These are phyloP conservation scores for Nothoprocta pentlandii DNA, from an alignment of 2,113 vertebrate genomes.

Conservation along the genomic window DNA sequence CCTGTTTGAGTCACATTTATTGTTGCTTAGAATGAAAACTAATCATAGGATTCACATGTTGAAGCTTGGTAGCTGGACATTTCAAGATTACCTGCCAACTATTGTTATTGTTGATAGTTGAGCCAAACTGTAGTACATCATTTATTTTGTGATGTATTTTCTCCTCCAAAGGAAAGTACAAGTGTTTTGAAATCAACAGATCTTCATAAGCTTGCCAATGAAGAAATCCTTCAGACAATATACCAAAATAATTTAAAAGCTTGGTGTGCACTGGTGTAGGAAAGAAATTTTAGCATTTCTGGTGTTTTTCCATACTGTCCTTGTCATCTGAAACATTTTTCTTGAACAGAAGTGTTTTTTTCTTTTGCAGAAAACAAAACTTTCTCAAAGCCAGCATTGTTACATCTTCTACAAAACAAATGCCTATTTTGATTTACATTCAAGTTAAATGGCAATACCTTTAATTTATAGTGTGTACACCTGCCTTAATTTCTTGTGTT, in stretches of 20 bases:
- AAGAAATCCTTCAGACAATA: background rate
- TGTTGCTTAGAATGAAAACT: background rate
- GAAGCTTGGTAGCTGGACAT: background rate
- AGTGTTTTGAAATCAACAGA: background rate
- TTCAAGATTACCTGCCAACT: background rate
- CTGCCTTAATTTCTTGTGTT: background rate
- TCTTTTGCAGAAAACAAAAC: background rate
- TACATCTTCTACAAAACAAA: background rate
- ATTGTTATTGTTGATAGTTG: background rate
- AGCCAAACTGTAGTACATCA: background rate
- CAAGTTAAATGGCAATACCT: background rate
- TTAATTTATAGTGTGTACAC: rapidly evolving
- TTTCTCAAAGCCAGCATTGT: background rate
- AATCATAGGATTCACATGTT: background rate
- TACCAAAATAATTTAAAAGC: background rate
- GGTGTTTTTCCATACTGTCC: background rate
- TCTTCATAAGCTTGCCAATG: background rate
- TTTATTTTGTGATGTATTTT: background rate
- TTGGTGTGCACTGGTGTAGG: background rate
- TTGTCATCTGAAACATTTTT: background rate
- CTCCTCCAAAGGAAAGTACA: background rate
- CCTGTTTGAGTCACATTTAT: background rate
- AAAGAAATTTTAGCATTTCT: background rate
- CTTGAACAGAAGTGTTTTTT: background rate
- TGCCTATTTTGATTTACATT: background rate